Conservation (phyloP, 2,888 invertebrate species). For the Nesidiocoris tenuis region DNA sequence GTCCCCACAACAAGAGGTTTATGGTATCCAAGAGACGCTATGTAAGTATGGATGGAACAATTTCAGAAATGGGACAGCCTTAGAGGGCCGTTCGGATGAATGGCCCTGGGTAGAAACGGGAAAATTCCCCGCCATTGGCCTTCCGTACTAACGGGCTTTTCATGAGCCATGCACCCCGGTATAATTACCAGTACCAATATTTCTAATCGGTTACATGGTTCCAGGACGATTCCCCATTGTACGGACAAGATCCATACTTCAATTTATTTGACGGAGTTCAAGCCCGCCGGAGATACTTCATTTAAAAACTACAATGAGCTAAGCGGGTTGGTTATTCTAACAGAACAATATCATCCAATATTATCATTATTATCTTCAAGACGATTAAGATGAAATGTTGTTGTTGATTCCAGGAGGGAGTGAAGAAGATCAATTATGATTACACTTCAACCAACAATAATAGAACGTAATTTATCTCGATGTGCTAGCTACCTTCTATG, state of each 20-base stretch:
- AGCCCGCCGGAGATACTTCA: conserved; percentile 12
- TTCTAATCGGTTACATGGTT: too few species aligned
- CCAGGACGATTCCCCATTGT: conserved; percentile 35
- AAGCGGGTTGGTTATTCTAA: too few species aligned
- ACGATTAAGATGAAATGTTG: too few species aligned
- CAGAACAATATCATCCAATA: too few species aligned
- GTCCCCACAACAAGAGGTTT: conserved; percentile 59
- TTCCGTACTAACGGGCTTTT: too few species aligned
- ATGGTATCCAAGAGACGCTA: conserved; percentile 63
- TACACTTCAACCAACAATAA: not conserved
- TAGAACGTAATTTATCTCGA: not conserved
- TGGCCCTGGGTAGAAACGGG: too few species aligned
- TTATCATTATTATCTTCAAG: too few species aligned
- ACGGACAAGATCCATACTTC: conserved; percentile 17
- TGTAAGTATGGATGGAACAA: conserved; percentile 51
- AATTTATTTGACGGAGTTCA: conserved; percentile 28
- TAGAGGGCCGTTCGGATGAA: not conserved
- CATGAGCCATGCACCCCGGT: too few species aligned
- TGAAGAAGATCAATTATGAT: not conserved
- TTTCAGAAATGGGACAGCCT: not conserved
- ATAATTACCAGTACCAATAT: not conserved
- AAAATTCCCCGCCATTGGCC: too few species aligned
- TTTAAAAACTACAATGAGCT: conserved; percentile 17
- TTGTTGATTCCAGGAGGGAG: not conserved
- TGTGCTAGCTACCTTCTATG: not conserved